phyloP scores from a whole-genome alignment of 2,797 vertebrate species.

The Amphiprion clarkii region DNA sequence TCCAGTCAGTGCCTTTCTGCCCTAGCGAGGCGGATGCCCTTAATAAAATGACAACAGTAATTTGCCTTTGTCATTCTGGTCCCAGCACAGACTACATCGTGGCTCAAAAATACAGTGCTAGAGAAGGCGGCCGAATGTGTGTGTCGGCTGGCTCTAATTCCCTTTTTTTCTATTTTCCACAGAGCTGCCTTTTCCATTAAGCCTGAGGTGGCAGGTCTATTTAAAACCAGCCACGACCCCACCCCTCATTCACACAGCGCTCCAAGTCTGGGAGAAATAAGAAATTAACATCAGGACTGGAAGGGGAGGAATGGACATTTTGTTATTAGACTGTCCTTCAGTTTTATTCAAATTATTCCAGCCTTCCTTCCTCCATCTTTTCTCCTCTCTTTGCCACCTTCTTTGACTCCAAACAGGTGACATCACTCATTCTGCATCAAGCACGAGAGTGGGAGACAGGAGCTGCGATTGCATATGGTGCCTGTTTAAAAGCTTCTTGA shows the following conservation, averaged over 20 bases:
- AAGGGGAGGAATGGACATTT: slow-evolving; percentile 86
- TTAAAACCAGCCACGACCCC: slow-evolving; percentile 97
- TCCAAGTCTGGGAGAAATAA: slow-evolving; percentile 92
- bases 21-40: slow-evolving; percentile 96
- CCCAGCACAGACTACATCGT: slow-evolving; percentile 89
- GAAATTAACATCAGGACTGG: slow-evolving; percentile 97
- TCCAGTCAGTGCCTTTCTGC: slow-evolving; percentile 90
- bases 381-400: slow-evolving; percentile 45
- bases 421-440: slow-evolving; percentile 92
- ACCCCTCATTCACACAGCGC: slow-evolving; percentile 87
- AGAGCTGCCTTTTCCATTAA: slow-evolving; percentile 99
- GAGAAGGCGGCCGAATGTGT: slow-evolving; percentile 93
- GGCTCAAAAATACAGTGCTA: slow-evolving; percentile 99
- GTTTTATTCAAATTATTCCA: slow-evolving; percentile 94
- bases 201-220: slow-evolving; percentile 98
- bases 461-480: slow-evolving; percentile 92
- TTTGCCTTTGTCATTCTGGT: slow-evolving; percentile 99
- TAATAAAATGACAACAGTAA: slow-evolving; percentile 99
- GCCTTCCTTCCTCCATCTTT: slow-evolving; percentile 75
- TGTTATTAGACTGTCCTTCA: slow-evolving; percentile 98
- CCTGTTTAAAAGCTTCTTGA: slow-evolving; percentile 95
- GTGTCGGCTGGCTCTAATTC: slow-evolving; percentile 98
- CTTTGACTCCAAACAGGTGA: slow-evolving; percentile 86
- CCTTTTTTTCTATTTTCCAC: slow-evolving; percentile 96
- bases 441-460: slow-evolving; percentile 76